phyloP scores from a whole-genome alignment of 2,113 vertebrate genomes.

The Acrocephalus arundinaceus region DNA sequence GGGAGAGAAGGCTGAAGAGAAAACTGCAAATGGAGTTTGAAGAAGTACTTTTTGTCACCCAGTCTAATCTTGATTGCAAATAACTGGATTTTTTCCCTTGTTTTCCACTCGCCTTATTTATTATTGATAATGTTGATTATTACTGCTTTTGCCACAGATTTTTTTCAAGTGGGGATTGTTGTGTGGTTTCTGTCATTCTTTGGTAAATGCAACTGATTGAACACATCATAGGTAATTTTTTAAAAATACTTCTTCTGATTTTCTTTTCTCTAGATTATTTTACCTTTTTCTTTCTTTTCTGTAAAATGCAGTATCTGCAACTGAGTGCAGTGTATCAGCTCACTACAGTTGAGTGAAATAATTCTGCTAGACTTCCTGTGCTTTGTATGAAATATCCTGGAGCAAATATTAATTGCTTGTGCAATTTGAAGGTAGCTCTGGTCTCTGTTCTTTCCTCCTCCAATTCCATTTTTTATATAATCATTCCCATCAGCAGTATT shows the following conservation, averaged over 20 bases:
- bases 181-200: not conserved
- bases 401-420: not conserved
- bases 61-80: not conserved
- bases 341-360: not conserved
- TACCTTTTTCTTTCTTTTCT: not conserved
- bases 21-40: not conserved
- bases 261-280: not conserved
- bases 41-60: not conserved
- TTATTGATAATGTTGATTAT: not conserved
- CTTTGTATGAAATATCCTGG: not conserved
- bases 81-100: not conserved
- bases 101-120: accelerated
- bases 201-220: not conserved
- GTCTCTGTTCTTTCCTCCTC: not conserved
- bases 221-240: not conserved
- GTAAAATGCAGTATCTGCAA: not conserved
- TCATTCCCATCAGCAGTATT: not conserved
- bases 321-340: not conserved
- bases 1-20: not conserved
- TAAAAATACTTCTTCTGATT: not conserved
- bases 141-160: not conserved
- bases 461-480: not conserved
- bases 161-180: not conserved
- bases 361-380: not conserved
- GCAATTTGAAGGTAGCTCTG: not conserved